A percentile compares a stretch with the other conserved stretches of the same genome.
phyloP scores from a whole-genome alignment of 2,888 invertebrate species.

The Ophion costatus region DNA sequence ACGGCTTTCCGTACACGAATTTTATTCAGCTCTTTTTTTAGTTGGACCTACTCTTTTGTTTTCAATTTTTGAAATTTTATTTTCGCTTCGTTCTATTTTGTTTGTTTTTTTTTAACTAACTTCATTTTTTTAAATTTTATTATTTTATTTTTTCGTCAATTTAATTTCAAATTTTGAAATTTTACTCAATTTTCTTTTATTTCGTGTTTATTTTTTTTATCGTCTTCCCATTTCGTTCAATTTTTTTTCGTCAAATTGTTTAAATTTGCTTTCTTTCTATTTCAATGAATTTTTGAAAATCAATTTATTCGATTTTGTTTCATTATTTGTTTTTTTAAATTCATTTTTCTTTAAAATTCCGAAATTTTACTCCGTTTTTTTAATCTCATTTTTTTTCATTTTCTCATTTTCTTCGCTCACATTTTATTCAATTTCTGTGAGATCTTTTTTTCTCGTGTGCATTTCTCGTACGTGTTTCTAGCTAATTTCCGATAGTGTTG shows the following conservation, averaged over 20 bases:
- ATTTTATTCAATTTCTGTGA: too few species aligned
- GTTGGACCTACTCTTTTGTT: not conserved
- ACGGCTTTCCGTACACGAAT: not conserved
- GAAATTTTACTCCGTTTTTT: too few species aligned
- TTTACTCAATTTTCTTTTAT: too few species aligned
- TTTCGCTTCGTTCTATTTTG: not conserved
- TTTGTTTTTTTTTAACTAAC: not conserved
- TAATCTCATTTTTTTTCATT: too few species aligned
- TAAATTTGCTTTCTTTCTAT: not conserved
- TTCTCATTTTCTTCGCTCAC: too few species aligned
- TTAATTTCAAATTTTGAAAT: not conserved
- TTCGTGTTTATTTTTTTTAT: too few species aligned
- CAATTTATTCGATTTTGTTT: too few species aligned
- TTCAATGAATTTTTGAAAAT: too few species aligned
- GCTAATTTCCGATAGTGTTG: not conserved
- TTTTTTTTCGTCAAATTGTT: not conserved
- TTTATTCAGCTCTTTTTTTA: not conserved
- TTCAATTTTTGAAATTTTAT: not conserved
- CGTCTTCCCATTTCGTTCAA: not conserved
- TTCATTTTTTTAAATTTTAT: not conserved
- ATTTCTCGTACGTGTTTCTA: not conserved
- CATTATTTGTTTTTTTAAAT: too few species aligned
- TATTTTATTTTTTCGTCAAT: not conserved
- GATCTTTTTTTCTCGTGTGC: not conserved
- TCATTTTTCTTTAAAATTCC: too few species aligned